phyloP scores from a whole-genome alignment of 2,113 vertebrate genomes.

The Nyctereutes procyonoides region DNA sequence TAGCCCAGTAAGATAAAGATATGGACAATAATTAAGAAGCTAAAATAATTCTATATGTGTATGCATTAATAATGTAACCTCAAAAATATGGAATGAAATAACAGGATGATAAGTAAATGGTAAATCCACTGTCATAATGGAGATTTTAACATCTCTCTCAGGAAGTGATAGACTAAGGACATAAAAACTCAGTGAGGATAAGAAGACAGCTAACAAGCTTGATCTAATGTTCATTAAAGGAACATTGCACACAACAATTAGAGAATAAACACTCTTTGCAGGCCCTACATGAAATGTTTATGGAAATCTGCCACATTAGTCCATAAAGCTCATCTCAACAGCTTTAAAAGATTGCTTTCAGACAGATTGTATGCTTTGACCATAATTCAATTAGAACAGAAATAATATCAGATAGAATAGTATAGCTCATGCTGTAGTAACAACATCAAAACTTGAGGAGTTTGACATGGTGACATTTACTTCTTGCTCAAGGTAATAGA shows the following conservation, averaged over 20 bases:
- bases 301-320: not conserved
- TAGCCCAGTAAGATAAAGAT: not conserved
- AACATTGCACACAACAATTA: not conserved
- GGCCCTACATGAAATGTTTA: not conserved
- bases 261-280: not conserved
- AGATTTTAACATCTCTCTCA: not conserved
- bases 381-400: slow-evolving; percentile 23
- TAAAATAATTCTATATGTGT: not conserved
- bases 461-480: not conserved
- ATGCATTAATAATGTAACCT: not conserved
- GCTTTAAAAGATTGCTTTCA: slow-evolving; percentile 6
- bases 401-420: not conserved
- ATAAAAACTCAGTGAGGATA: not conserved
- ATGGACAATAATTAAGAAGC: not conserved
- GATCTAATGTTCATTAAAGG: not conserved
- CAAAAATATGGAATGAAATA: not conserved
- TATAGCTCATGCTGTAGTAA: not conserved
- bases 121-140: not conserved
- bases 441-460: not conserved
- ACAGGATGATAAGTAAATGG: not conserved
- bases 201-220: not conserved
- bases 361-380: not conserved
- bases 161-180: not conserved
- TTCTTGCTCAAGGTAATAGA: not conserved
- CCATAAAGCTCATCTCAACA: not conserved